Conservation (phyloP, 2,113 vertebrate species). For the Abramis brama region DNA sequence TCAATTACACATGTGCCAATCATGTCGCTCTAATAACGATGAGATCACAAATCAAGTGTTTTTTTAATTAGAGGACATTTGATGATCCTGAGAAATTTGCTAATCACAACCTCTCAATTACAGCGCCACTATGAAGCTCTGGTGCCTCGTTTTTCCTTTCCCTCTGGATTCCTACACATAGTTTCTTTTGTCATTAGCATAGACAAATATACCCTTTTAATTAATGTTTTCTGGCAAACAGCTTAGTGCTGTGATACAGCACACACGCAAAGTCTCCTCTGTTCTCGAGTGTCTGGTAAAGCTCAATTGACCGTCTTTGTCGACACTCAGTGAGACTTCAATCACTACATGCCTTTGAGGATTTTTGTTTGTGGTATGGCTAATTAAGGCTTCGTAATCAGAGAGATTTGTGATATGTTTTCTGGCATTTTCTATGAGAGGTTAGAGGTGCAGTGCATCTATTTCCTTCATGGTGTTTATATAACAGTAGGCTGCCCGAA, state of each 20-base stretch:
- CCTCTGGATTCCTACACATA: slow-evolving; percentile 33
- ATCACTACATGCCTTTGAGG: not conserved
- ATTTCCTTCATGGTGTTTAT: slow-evolving; percentile 42
- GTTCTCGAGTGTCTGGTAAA: slow-evolving; percentile 40
- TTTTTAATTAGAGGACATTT: slow-evolving; percentile 58
- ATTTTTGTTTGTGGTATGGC: slow-evolving; percentile 27
- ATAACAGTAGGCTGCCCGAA: slow-evolving; percentile 52
- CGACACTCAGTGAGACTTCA: slow-evolving; percentile 33
- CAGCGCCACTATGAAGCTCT: slow-evolving; percentile 50
- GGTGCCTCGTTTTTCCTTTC: slow-evolving; percentile 35
- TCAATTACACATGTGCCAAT: slow-evolving; percentile 58
- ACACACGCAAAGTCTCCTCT: slow-evolving; percentile 19
- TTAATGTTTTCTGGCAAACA: slow-evolving; percentile 54
- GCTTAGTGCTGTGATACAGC: slow-evolving; percentile 31
- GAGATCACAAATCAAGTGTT: slow-evolving; percentile 54
- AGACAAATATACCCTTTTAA: slow-evolving; percentile 42
- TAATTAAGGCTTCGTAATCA: slow-evolving; percentile 36
- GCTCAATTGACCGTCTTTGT: slow-evolving; percentile 34
- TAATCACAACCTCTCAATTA: slow-evolving; percentile 62
- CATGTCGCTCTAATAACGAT: slow-evolving; percentile 43
- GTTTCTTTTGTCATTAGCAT: slow-evolving; percentile 47
- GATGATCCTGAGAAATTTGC: slow-evolving; percentile 60
- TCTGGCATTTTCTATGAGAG: slow-evolving; percentile 30
- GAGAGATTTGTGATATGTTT: slow-evolving; percentile 37
- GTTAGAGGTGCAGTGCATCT: slow-evolving; percentile 38